phyloP scores from a whole-genome alignment of 2,797 vertebrate species.

The Potorous gilbertii region DNA sequence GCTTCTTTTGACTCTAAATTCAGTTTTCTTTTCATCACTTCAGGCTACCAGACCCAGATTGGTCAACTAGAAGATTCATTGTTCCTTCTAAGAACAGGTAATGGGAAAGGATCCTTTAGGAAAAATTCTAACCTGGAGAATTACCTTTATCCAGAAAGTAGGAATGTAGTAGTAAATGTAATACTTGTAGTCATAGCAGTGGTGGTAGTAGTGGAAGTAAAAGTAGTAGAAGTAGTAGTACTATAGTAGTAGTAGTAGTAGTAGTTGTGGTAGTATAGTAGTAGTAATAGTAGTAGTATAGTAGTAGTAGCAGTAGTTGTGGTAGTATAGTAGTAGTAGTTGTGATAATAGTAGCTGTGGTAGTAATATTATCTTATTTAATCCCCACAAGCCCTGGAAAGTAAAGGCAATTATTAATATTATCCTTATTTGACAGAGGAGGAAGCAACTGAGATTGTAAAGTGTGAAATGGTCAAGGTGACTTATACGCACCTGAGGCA shows the following conservation, averaged over 20 bases:
- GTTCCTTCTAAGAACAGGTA: neutral
- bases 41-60: neutral
- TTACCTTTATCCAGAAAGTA: neutral
- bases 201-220: too few relatives aligned
- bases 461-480: neutral
- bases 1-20: neutral
- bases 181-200: too few relatives aligned
- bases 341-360: too few relatives aligned
- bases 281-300: neutral
- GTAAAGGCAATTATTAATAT: neutral
- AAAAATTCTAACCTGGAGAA: neutral
- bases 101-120: neutral
- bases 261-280: too few relatives aligned
- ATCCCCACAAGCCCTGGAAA: neutral
- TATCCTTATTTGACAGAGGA: neutral
- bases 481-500: neutral
- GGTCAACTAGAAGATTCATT: neutral
- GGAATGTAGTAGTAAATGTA: neutral
- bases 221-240: neutral
- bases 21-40: neutral
- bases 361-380: neutral
- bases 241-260: too few relatives aligned
- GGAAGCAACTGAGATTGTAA: neutral
- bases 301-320: too few relatives aligned
- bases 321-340: too few relatives aligned